These are phyloP conservation scores for Ceratothoa steindachneri DNA, from an alignment of 2,888 invertebrate species.

Conservation along the genomic window DNA sequence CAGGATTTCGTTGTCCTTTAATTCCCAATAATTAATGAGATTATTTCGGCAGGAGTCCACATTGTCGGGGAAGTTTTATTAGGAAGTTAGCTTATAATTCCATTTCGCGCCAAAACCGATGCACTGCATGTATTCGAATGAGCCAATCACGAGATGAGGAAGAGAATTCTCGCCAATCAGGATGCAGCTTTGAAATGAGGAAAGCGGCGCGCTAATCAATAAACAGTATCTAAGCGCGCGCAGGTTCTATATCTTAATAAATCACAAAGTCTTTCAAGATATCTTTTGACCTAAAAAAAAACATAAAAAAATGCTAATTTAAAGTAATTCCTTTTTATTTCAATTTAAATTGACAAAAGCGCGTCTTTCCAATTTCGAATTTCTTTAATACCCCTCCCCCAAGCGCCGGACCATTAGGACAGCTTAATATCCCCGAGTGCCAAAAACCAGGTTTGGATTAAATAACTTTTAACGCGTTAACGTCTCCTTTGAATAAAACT, in stretches of 20 bases:
- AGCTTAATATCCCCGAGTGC: too few species aligned
- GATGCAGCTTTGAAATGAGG: neutral
- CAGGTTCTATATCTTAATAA: neutral
- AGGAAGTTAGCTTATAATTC: neutral
- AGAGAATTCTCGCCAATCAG: neutral
- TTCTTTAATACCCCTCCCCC: too few species aligned
- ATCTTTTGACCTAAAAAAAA: neutral
- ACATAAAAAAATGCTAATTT: neutral
- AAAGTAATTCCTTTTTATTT: neutral
- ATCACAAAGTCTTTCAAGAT: neutral
- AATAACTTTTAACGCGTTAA: too few species aligned
- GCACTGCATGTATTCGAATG: neutral
- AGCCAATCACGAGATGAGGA: neutral
- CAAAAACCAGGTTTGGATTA: too few species aligned
- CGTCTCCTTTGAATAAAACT: too few species aligned
- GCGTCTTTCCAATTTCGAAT: too few species aligned
- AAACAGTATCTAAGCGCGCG: neutral
- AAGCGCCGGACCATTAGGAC: too few species aligned
- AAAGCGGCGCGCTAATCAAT: slow-evolving; percentile 3
- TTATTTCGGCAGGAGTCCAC: too few species aligned
- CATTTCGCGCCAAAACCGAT: neutral
- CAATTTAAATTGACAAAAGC: neutral
- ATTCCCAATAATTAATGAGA: too few species aligned
- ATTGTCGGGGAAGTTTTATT: neutral
- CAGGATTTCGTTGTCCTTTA: too few species aligned